phyloP scores from a whole-genome alignment of 2,888 invertebrate species.

The Protonemura montana region DNA sequence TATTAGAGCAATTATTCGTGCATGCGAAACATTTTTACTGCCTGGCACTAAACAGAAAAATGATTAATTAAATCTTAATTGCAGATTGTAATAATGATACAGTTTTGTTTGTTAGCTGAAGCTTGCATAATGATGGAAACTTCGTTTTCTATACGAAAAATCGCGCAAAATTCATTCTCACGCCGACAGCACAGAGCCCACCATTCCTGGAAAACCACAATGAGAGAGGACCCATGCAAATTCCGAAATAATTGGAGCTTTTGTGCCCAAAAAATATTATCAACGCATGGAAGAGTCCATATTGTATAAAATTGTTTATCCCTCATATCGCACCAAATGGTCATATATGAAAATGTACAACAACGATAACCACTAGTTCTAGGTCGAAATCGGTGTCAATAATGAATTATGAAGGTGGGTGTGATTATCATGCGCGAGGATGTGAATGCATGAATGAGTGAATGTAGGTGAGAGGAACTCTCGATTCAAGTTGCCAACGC shows the following conservation, averaged over 20 bases:
- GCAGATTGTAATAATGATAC: not conserved
- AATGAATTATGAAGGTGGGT: not conserved
- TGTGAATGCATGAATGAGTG: not conserved
- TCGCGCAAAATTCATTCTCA: not conserved
- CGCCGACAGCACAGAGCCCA: not conserved
- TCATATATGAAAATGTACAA: not conserved
- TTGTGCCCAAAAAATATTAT: not conserved
- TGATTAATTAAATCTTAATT: not conserved
- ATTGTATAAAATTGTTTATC: not conserved
- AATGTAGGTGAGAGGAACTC: not conserved
- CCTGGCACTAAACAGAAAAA: not conserved
- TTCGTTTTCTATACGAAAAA: not conserved
- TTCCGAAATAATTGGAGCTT: not conserved
- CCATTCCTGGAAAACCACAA: not conserved
- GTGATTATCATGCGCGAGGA: not conserved
- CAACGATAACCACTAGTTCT: not conserved
- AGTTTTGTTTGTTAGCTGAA: not conserved
- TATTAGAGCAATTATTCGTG: not conserved
- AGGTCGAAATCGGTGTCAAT: not conserved
- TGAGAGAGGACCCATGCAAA: not conserved
- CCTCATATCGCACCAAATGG: not conserved
- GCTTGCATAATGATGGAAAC: slow-evolving; percentile 4
- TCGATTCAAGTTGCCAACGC: not conserved
- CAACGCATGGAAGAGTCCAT: not conserved
- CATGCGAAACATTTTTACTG: not conserved